Evolutionary conservation across 2,888 invertebrate genomes (phyloP), one percentile per base, ranked within the genome.

Genomic region (Icerya purchasi): DNA sequence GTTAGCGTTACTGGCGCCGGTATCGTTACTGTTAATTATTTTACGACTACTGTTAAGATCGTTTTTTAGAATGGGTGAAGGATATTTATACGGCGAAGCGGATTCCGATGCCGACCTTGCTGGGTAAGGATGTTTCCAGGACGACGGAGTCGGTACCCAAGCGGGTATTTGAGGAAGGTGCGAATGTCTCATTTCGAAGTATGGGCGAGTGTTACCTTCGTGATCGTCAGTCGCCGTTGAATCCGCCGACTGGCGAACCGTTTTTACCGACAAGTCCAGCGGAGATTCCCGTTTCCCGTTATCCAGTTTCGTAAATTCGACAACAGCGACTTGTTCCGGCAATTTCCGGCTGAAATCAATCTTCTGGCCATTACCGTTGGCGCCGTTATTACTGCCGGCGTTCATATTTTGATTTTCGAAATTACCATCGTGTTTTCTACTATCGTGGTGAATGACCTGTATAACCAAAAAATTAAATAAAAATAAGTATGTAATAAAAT

Each of bases 181-280:
- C 25, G 53, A n/a, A 54, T 36, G 51, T 50, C 49, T n/a, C 23
- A 18, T 2, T 22, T 57, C 19, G 66, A 64, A n/a, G 63, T 57
- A 56, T 5, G 54, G 57, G 5, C 65, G 59, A 36, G 36, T 36
- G 14, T 8, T 22, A 19, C 23, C 49, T 52, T 60, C 60, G 50
- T 54, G 22, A 22, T 60, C 60, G 56, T 60, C 60, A 23, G 36
- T 53, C 25, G 60, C 83, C 1, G 90, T 89, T 0, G 89, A 89
- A 72, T 90, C 89, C 0, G 90, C 88, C 2, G 87, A 83, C 57
- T 88, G 88, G 69, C 87, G 82, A 0, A 90, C 83, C 1, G 89
- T 90, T 71, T 90, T 89, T 54, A 90, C 86, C 0, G 90, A 90
- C 58, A 91, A 75, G 73, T 91, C 91, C 62, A 91, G 72, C 0